Evolutionary conservation across 2,888 invertebrate species (phyloP), one percentile per base, ranked within the genome.

Genomic region (Odontothrips loti): DNA sequence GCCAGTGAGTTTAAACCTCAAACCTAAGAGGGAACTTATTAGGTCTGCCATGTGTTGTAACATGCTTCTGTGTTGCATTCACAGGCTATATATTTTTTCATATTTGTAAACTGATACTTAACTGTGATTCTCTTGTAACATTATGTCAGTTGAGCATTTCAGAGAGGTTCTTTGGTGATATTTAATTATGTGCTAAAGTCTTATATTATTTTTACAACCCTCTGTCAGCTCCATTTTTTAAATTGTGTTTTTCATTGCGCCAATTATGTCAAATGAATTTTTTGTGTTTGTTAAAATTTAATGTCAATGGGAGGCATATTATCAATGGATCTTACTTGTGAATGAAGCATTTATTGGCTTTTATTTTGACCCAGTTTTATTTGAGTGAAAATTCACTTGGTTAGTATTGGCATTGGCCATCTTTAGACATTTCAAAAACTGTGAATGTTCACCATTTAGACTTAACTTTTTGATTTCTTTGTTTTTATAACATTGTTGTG

Each of bases 401-500:
- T 27, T 75, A 27, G 68, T 27, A 12, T 23, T 27, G 27, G 20
- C 34, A 43, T 43, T 58, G 15, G 58, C 20, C 58, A 20, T 6
- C 58, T 58, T 51, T 58, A 4, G 58, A 58, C 58, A 27, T 9
- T 75, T 23, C n/a, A 12, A 23, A 27, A 27, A 11, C 17, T 58
- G 23, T 75, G 27, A 27, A 27, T 27, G 10, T 12, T 75, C 68
- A 75, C 15, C n/a, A 8, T 51, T 23, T n/a, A 68, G n/a, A 27
- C 15, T 27, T 23, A 27, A 75, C 23, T 27, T 75, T 75, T 58
- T 58, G 58, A 58, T 23, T 75, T 75, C 27, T 27, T 27, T 75
- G 68, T 75, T 75, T 75, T 75, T 75, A 27, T 75, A 75, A 75
- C 68, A 27, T 68, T 75, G 68, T 75, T 75, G 68, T 75, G 68